These are phyloP conservation scores for Itoplectis maculator DNA, from an alignment of 2,888 invertebrate genomes.

Conservation along the genomic window DNA sequence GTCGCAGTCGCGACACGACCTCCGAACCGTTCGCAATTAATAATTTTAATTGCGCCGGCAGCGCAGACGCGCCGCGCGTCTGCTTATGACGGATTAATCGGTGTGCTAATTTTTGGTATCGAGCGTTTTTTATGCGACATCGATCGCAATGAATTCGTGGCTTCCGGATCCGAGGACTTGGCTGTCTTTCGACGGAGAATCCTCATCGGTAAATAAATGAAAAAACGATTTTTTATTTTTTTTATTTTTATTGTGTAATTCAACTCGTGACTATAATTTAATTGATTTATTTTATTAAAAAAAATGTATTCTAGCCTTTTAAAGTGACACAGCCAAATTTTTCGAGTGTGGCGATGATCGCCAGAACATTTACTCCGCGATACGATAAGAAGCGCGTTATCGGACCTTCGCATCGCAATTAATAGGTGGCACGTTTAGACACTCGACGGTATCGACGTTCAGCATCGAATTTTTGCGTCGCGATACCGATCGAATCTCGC, in stretches of 20 bases:
- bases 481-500: background rate
- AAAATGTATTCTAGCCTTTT: no score
- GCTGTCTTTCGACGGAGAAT: slow-evolving; percentile 75
- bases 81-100: background rate
- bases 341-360: no score
- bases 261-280: background rate
- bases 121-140: background rate
- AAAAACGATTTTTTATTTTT: background rate
- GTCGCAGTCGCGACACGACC: slow-evolving; percentile 41
- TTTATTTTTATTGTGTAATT: no score
- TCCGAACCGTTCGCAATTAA: background rate
- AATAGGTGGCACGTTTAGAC: background rate
- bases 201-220: slow-evolving; percentile 72
- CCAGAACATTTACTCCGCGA: no score
- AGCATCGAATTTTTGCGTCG: background rate
- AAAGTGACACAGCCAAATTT: no score
- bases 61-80: background rate
- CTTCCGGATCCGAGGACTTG: slow-evolving; percentile 76
- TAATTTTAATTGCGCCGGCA: background rate
- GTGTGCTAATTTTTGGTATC: background rate
- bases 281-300: no score
- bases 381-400: background rate
- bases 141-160: slow-evolving; percentile 75
- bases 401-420: background rate
- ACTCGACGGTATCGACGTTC: background rate